A percentile compares a stretch with the other conserved stretches of the same genome.
phyloP scores from a whole-genome alignment of 2,888 invertebrate genomes.

The Eremobia ochroleuca region DNA sequence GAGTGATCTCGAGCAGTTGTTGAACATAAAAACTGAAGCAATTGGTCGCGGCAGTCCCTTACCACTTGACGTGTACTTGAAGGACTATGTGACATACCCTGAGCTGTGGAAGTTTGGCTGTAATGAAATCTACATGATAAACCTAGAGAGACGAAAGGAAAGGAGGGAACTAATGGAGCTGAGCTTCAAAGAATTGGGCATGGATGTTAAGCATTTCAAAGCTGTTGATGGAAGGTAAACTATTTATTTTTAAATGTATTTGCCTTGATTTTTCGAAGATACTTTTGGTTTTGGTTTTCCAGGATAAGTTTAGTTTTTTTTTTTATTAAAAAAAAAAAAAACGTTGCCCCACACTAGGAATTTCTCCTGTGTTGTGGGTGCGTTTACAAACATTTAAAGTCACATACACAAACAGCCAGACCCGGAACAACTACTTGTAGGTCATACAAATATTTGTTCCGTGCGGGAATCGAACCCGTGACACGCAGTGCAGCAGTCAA shows the following conservation, averaged over 20 bases:
- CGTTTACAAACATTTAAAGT: too few relatives aligned
- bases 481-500: too few relatives aligned
- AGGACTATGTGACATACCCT: constrained; percentile 80
- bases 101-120: constrained; percentile 93
- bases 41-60: constrained; percentile 91
- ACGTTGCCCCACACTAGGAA: too few relatives aligned
- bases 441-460: too few relatives aligned
- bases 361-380: too few relatives aligned
- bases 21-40: constrained; percentile 94
- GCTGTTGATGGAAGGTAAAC: constrained; percentile 97
- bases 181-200: constrained; percentile 95
- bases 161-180: constrained; percentile 94
- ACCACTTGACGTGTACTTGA: constrained; percentile 82
- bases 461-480: too few relatives aligned
- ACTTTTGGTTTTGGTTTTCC: neutral
- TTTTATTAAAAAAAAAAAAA: too few relatives aligned
- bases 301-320: neutral
- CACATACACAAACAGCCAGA: too few relatives aligned
- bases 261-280: constrained; percentile 13
- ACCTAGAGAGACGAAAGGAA: constrained; percentile 95
- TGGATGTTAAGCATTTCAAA: constrained; percentile 94
- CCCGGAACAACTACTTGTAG: too few relatives aligned
- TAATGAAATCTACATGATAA: constrained; percentile 97
- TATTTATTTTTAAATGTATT: neutral
- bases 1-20: constrained; percentile 93